These are phyloP conservation scores for Pteruthius melanotis DNA, from an alignment of 2,113 vertebrate species.

Conservation along the genomic window DNA sequence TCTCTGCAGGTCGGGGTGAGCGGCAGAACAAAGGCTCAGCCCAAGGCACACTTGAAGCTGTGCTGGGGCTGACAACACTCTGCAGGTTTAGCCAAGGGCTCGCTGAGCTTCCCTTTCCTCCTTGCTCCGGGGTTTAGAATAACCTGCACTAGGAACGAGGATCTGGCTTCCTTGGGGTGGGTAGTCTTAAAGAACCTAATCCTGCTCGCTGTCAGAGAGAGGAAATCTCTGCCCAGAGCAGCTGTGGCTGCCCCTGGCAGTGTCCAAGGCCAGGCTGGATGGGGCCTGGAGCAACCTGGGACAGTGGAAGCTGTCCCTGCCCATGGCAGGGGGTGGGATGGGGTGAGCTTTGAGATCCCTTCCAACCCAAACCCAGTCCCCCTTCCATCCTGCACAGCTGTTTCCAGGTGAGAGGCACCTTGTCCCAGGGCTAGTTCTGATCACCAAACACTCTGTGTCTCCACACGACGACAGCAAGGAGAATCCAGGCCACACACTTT, in stretches of 20 bases:
- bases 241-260: neutral
- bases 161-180: neutral
- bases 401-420: neutral
- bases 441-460: neutral
- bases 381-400: neutral
- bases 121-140: neutral
- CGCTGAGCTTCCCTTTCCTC: neutral
- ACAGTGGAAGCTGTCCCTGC: neutral
- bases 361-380: neutral
- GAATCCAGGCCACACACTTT: neutral
- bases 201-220: neutral
- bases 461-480: neutral
- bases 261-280: neutral
- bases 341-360: neutral
- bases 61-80: neutral
- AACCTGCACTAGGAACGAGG: neutral
- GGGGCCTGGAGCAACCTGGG: neutral
- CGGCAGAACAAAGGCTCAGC: neutral
- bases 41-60: neutral
- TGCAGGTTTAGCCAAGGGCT: neutral
- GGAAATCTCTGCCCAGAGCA: neutral
- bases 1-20: neutral
- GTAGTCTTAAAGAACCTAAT: neutral
- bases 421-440: neutral
- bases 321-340: rapidly evolving